Percentiles rank a stretch among this genome's conserved stretches.
phyloP scores from a whole-genome alignment of 2,113 vertebrate genomes.

The Trogon melanurus region DNA sequence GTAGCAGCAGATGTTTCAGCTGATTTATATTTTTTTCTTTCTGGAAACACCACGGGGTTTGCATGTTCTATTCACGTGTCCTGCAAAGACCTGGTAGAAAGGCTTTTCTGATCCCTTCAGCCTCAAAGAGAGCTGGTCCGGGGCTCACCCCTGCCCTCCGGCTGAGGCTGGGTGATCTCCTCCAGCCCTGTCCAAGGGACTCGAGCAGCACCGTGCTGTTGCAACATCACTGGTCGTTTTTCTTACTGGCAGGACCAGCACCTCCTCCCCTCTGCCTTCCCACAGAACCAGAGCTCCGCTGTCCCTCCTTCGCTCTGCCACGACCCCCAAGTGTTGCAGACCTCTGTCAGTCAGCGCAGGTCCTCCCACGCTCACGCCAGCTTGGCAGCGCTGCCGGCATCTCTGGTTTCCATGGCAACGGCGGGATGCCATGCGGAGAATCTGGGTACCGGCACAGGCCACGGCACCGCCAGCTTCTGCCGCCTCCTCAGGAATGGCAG shows the following conservation, averaged over 20 bases:
- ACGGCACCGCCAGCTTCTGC: neutral
- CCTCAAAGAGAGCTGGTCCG: neutral
- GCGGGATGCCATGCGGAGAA: neutral
- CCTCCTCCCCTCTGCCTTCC: neutral
- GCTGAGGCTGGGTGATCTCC: neutral
- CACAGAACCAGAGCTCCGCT: neutral
- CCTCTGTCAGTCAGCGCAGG: neutral
- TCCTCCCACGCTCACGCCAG: neutral
- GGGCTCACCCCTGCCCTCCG: neutral
- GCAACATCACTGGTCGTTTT: too few relatives aligned
- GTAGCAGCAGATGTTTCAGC: neutral
- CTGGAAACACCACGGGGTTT: neutral
- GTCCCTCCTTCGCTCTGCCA: neutral
- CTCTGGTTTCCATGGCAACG: neutral
- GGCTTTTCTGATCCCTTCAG: neutral
- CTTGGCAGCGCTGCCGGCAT: neutral
- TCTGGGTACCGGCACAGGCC: neutral
- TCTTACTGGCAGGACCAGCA: neutral
- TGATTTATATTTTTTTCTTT: neutral
- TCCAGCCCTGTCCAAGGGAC: neutral
- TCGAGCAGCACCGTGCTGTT: too few relatives aligned
- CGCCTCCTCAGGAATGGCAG: neutral
- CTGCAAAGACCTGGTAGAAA: neutral
- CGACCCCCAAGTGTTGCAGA: rapidly evolving
- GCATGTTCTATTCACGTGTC: neutral